Evolutionary conservation across 2,113 vertebrate genomes (phyloP).

Genomic region (Plotosus lineatus): DNA sequence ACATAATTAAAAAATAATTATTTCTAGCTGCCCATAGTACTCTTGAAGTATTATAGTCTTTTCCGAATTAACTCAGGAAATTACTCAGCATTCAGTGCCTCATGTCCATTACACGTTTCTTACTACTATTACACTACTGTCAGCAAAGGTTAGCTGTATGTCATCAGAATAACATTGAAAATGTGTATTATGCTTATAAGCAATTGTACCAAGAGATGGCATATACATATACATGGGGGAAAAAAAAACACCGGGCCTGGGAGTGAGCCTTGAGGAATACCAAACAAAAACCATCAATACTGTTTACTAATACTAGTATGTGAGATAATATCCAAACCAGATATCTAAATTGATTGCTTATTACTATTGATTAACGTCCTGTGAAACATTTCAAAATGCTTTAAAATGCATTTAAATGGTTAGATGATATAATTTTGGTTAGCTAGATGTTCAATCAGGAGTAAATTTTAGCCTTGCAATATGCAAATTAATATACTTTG

Average conservation of each 20-base stretch:
- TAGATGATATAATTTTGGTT: neutral
- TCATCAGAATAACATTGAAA: neutral
- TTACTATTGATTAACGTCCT: neutral
- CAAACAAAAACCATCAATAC: neutral
- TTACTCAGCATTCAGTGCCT: neutral
- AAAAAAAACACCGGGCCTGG: neutral
- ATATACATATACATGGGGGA: neutral
- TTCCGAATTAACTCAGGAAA: neutral
- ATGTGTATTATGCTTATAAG: neutral
- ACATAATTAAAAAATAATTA: neutral
- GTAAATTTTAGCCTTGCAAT: neutral
- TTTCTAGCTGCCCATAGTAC: neutral
- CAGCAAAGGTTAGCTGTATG: neutral
- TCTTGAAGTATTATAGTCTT: neutral
- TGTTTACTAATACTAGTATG: too few species aligned
- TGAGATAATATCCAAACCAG: too few species aligned
- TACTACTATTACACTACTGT: neutral
- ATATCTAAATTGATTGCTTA: too few species aligned
- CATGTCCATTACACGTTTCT: neutral
- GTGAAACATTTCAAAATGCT: neutral
- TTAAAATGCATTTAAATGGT: neutral
- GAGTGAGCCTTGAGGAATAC: neutral
- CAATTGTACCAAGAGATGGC: neutral
- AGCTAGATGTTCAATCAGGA: neutral
- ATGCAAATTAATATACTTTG: neutral